Percentiles rank a stretch among this genome's conserved stretches.
These are phyloP conservation scores for Diglossa cyanea DNA, from an alignment of 2,797 vertebrate species.

Conservation along the genomic window DNA sequence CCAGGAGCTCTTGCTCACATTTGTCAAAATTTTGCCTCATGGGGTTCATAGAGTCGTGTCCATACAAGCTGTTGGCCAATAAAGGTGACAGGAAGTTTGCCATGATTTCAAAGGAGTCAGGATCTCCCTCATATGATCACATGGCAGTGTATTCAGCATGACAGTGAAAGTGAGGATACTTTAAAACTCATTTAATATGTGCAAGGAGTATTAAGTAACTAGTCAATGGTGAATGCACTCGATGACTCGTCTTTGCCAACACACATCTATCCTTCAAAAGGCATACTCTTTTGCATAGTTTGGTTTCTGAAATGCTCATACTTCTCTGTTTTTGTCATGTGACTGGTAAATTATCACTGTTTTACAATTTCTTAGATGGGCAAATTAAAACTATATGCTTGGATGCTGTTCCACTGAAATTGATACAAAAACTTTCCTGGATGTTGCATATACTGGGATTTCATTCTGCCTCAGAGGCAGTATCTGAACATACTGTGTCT, in stretches of 20 bases:
- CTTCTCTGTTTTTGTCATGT: neutral
- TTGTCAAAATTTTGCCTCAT: neutral
- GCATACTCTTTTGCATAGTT: neutral
- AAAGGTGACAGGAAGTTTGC: neutral
- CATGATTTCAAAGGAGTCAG: neutral
- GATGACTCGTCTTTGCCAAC: neutral
- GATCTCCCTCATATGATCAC: neutral
- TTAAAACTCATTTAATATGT: neutral
- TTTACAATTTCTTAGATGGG: neutral
- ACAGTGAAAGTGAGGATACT: neutral
- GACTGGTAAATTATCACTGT: neutral
- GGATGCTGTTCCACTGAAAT: neutral
- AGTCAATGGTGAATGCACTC: neutral
- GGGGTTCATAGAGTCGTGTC: neutral
- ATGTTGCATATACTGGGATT: neutral
- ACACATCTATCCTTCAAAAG: neutral
- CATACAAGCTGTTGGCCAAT: neutral
- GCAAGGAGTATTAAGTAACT: neutral
- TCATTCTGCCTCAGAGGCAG: neutral
- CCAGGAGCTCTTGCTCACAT: neutral
- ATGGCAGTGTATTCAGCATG: neutral
- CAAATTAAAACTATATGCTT: neutral
- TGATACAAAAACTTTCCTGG: neutral
- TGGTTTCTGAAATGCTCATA: neutral
- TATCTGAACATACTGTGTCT: neutral